A percentile compares a stretch with the other conserved stretches of the same genome.
phyloP scores from a whole-genome alignment of 2,797 vertebrate species.

The Enteromius fasciolatus region DNA sequence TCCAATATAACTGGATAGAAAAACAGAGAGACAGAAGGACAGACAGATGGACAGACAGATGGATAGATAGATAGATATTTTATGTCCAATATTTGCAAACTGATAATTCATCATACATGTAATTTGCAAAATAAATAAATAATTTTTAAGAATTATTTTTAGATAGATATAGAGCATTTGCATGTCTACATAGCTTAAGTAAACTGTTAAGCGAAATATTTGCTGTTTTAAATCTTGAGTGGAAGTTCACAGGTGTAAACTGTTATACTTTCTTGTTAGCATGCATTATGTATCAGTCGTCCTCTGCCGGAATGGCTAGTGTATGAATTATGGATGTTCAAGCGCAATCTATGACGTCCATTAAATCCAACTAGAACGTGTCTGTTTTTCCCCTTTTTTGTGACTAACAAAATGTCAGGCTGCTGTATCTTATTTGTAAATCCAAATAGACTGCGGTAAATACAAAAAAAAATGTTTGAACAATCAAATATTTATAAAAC shows the following conservation, averaged over 20 bases:
- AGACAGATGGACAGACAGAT: not conserved
- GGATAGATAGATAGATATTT: not conserved
- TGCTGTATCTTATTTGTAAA: not conserved
- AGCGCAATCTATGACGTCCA: slow-evolving; percentile 81
- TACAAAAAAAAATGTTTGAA: not conserved
- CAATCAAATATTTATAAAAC: not conserved
- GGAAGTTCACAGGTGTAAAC: slow-evolving; percentile 71
- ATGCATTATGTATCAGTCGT: slow-evolving; percentile 81
- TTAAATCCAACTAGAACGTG: slow-evolving; percentile 72
- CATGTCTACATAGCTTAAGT: not conserved
- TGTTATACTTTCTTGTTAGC: slow-evolving; percentile 76
- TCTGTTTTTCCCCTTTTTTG: slow-evolving; percentile 16
- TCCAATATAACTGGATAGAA: not conserved
- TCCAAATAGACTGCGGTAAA: not conserved
- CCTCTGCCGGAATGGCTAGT: slow-evolving; percentile 78
- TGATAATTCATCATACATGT: too few relatives aligned
- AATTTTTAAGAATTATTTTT: too few relatives aligned
- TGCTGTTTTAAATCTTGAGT: slow-evolving; percentile 49
- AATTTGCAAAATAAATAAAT: too few relatives aligned
- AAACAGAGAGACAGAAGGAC: not conserved
- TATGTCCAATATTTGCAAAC: too few relatives aligned
- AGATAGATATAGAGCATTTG: not conserved
- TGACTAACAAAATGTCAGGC: slow-evolving; percentile 28
- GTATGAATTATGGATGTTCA: slow-evolving; percentile 85
- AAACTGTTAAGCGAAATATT: slow-evolving; percentile 47